phyloP scores from a whole-genome alignment of 2,888 invertebrate species.

The Tenthredo livida region DNA sequence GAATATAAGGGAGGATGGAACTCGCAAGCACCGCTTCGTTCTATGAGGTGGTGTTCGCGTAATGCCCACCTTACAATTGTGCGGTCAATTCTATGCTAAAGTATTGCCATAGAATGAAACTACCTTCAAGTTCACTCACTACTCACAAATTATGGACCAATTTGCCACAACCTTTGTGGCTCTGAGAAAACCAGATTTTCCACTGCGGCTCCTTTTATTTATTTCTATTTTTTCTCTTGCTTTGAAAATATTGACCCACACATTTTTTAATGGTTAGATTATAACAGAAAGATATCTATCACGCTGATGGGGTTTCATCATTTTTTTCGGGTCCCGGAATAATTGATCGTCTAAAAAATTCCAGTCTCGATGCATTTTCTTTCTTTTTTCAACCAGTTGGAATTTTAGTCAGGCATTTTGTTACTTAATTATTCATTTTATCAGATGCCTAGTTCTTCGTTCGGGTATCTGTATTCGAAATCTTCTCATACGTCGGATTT shows the following conservation, averaged over 20 bases:
- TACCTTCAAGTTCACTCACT: slow-evolving; percentile 29
- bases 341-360: not conserved
- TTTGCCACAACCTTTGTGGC: not conserved
- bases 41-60: slow-evolving; percentile 21
- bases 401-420: not conserved
- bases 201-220: not conserved
- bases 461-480: not conserved
- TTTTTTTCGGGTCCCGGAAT: not conserved
- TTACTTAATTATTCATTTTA: slow-evolving; percentile 28
- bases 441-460: not conserved
- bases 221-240: not conserved
- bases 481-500: slow-evolving; percentile 54
- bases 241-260: not conserved
- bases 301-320: not conserved
- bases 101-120: slow-evolving; percentile 21
- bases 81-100: slow-evolving; percentile 30
- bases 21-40: not conserved
- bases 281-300: not conserved
- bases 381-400: not conserved
- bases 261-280: not conserved
- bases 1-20: slow-evolving; percentile 10
- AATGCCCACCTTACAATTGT: slow-evolving; percentile 38
- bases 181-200: not conserved
- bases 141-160: slow-evolving; percentile 11
- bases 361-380: not conserved